Evolutionary conservation across 2,113 vertebrate genomes (phyloP), one percentile per base, ranked within the genome.

Genomic region (Coturnix japonica): DNA sequence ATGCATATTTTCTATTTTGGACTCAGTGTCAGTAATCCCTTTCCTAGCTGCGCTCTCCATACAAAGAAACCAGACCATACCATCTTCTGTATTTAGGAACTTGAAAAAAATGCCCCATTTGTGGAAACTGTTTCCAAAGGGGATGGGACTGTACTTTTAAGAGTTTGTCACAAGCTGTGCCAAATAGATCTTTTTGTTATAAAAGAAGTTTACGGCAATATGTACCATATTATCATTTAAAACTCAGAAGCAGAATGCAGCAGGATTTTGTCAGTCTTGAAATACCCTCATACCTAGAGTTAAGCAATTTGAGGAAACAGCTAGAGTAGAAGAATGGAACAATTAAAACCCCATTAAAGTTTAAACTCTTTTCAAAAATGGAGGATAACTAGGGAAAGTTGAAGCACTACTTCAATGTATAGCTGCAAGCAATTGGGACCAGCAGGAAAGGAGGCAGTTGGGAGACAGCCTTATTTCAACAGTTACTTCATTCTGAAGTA

Each of bases 321-420:
- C 23, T 54, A 87, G 66, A 61, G 46, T 89, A 91, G 75, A 85
- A 80, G 87, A 94, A 87, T 61, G 63, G 71, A 82, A 85, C 78
- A 94, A 93, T 91, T 96, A 92, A 94, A 95, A 87, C 63, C 14
- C 78, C 86, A 87, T 92, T 85, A 70, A 92, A 92, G 44, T 92
- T 95, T 87, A 85, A 94, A 89, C 19, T 72, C 63, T 82, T 81
- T 86, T 87, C 8, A 65, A 46, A 92, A 85, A 46, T 46, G 15
- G 81, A 87, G 61, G 54, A 70, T 87, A 63, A 80, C 89, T 89
- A 85, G 35, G 49, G 59, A 76, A 89, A 41, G 59, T 76, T 92
- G 87, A 70, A 96, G 49, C 7, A 57, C 44, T 92, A 89, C 54
- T 81, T 92, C 71, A 80, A 7, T 63, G 72, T 85, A 37, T 92